phyloP scores from a whole-genome alignment of 2,888 invertebrate species.

The Xylophagus ater region DNA sequence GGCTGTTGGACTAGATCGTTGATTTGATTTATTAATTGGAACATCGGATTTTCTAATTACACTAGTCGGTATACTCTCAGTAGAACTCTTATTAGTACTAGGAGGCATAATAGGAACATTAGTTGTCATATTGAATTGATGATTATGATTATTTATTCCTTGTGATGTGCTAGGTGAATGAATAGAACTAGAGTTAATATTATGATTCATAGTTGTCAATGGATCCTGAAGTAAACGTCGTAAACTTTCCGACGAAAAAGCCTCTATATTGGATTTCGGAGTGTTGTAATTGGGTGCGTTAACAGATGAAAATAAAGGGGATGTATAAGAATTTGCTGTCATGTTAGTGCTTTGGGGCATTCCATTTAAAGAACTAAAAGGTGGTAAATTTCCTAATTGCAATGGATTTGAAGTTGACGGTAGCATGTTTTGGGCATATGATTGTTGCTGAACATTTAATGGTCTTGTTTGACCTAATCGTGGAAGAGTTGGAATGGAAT shows the following conservation, averaged over 20 bases:
- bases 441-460: background rate
- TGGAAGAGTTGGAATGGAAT: background rate
- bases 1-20: background rate
- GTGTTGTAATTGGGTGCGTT: too few relatives aligned
- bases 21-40: background rate
- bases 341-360: slow-evolving; percentile 6
- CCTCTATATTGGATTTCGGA: too few relatives aligned
- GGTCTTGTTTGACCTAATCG: background rate
- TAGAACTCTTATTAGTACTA: background rate
- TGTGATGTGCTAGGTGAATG: background rate
- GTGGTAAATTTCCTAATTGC: slow-evolving; percentile 5
- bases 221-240: too few relatives aligned
- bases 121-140: background rate
- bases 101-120: background rate
- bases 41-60: slow-evolving; percentile 11
- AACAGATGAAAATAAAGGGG: slow-evolving; percentile 5
- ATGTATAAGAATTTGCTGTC: slow-evolving; percentile 5
- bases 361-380: slow-evolving; percentile 9
- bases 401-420: slow-evolving; percentile 5
- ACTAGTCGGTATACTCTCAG: slow-evolving; percentile 15
- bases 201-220: too few relatives aligned
- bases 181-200: background rate
- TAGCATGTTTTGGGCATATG: slow-evolving; percentile 4
- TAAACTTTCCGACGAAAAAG: too few relatives aligned
- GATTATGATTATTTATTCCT: background rate